A percentile compares a stretch with the other conserved stretches of the same genome.
Evolutionary conservation across 2,888 invertebrate genomes (phyloP).

Genomic region (Agonum fuliginosum): DNA sequence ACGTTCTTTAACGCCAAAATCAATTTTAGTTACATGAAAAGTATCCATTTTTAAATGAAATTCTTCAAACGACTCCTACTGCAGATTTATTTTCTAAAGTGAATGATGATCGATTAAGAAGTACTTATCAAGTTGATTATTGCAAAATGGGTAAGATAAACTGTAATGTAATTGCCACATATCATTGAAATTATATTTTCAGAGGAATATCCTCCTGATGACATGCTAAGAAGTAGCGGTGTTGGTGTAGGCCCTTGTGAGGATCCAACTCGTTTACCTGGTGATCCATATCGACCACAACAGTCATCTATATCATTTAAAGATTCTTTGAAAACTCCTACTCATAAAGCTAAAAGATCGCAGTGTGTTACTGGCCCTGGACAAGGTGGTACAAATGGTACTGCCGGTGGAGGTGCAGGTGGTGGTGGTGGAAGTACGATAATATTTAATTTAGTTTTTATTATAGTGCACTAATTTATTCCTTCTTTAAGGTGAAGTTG

Average conservation of each 20-base stretch:
- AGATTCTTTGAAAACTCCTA: not conserved
- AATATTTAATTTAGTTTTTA: not conserved
- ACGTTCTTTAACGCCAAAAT: not conserved
- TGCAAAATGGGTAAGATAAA: conserved; percentile 72
- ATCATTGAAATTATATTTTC: conserved; percentile 17
- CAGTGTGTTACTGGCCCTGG: conserved; percentile 20
- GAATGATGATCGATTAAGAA: conserved; percentile 77
- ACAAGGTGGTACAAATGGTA: conserved; percentile 63
- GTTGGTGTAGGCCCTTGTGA: conserved; percentile 76
- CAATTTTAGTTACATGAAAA: conserved; percentile 77
- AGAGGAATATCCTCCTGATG: conserved; percentile 75
- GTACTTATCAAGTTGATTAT: conserved; percentile 79
- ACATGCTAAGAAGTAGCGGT: conserved; percentile 76
- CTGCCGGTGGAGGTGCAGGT: conserved; percentile 61
- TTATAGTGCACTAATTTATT: too few relatives aligned
- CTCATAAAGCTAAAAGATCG: conserved; percentile 7
- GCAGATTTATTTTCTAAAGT: conserved; percentile 77
- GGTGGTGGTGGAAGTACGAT: conserved; percentile 59
- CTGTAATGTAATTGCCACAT: too few relatives aligned
- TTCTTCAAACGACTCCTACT: conserved; percentile 76
- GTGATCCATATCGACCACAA: conserved; percentile 76
- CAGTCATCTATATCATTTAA: conserved; percentile 69
- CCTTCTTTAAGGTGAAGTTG: conserved; percentile 69
- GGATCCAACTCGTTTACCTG: conserved; percentile 76
- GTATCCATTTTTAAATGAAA: conserved; percentile 80